phyloP scores from a whole-genome alignment of 2,113 vertebrate genomes.

The Barbus barbus region DNA sequence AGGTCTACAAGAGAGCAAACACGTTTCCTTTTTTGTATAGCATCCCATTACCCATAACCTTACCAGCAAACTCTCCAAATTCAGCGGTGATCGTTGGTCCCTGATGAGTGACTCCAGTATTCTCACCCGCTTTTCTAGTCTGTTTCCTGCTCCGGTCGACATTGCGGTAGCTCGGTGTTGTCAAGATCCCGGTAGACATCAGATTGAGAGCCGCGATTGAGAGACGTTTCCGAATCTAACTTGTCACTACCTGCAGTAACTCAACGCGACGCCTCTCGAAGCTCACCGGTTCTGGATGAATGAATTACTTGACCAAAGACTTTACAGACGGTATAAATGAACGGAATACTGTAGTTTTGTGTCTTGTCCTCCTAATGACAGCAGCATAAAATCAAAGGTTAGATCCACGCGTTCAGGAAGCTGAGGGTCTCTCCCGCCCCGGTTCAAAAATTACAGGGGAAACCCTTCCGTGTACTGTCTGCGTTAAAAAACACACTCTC shows the following conservation, averaged over 20 bases:
- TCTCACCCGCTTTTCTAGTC: constrained; percentile 79
- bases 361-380: neutral
- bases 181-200: constrained; percentile 51
- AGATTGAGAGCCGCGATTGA: constrained; percentile 8
- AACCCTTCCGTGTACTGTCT: neutral
- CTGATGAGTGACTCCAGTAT: constrained; percentile 87
- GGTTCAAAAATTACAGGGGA: neutral
- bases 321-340: no score
- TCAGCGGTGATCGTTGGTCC: constrained; percentile 84
- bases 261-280: neutral
- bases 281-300: neutral
- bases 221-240: constrained; percentile 28
- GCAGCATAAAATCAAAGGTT: neutral
- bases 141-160: constrained; percentile 79
- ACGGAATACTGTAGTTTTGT: neutral
- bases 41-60: constrained; percentile 60
- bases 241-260: neutral
- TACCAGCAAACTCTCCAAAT: constrained; percentile 92
- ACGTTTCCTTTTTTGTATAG: neutral
- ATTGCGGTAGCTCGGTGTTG: constrained; percentile 69
- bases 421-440: neutral
- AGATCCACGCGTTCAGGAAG: constrained; percentile 15
- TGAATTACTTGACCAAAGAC: neutral
- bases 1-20: neutral
- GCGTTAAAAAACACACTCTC: neutral